Conservation (phyloP, 2,888 invertebrate species). For the Ferrisia virgata region DNA sequence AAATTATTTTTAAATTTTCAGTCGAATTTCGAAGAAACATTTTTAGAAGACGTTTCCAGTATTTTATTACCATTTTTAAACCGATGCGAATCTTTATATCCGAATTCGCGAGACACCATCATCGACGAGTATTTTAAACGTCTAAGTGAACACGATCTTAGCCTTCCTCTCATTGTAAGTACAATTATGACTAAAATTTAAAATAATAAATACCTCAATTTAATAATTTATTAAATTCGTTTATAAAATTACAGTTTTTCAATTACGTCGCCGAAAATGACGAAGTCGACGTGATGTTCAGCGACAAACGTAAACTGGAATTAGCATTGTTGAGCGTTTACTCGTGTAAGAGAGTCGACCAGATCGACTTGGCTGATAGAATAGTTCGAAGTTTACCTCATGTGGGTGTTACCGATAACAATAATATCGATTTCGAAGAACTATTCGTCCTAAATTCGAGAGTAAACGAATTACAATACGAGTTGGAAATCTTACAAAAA, state of each 20-base stretch:
- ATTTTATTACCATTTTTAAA: constrained; percentile 36
- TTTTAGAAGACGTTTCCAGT: not conserved
- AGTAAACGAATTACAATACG: constrained; percentile 30
- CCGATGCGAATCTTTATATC: constrained; percentile 29
- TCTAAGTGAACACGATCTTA: constrained; percentile 32
- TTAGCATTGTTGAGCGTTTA: constrained; percentile 24
- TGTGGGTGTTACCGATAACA: constrained; percentile 37
- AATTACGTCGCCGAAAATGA: constrained; percentile 22
- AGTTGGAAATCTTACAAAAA: constrained; percentile 26
- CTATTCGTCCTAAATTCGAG: constrained; percentile 22
- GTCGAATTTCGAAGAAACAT: constrained; percentile 1
- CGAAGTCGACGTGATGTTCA: constrained; percentile 25
- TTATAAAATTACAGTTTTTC: constrained; percentile 26
- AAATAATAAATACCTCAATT: not conserved
- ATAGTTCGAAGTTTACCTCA: constrained; percentile 16
- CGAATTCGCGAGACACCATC: constrained; percentile 22
- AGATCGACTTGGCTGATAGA: constrained; percentile 7
- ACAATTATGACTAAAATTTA: not conserved
- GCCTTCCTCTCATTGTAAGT: constrained; percentile 13
- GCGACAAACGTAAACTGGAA: constrained; percentile 33
- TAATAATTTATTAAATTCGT: not conserved
- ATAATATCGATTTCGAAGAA: constrained; percentile 34
- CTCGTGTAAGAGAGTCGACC: constrained; percentile 34
- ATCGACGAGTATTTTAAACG: constrained; percentile 29
- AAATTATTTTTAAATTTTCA: not conserved